Conservation (phyloP, 2,888 invertebrate genomes). For the Dromius quadrimaculatus region DNA sequence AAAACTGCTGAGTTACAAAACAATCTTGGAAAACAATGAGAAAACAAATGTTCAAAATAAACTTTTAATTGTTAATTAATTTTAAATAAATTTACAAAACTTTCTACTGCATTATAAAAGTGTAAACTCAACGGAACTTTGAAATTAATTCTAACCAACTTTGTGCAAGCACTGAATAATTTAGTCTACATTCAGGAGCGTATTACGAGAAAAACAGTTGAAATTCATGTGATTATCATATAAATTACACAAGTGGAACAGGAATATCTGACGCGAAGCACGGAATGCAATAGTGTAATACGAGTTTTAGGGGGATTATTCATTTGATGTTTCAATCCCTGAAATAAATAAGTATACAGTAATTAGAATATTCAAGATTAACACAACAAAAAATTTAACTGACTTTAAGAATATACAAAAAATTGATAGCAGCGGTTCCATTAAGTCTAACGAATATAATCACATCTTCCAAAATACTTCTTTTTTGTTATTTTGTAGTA, state of each 20-base stretch:
- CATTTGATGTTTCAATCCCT: too few species aligned
- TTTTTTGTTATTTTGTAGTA: too few species aligned
- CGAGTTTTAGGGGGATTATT: neutral
- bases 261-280: conserved; percentile 16
- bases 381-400: too few species aligned
- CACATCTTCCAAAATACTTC: too few species aligned
- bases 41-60: too few species aligned
- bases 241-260: conserved; percentile 13
- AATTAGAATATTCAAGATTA: too few species aligned
- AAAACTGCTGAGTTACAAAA: too few species aligned
- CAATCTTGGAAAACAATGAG: too few species aligned
- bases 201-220: conserved; percentile 10
- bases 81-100: conserved; percentile 25
- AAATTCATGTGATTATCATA: conserved; percentile 22
- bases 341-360: too few species aligned
- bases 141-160: conserved; percentile 26
- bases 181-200: conserved; percentile 9
- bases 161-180: conserved; percentile 21
- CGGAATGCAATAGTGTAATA: neutral
- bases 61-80: conserved; percentile 23
- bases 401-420: too few species aligned
- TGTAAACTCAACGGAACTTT: conserved; percentile 19
- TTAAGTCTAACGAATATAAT: too few species aligned
- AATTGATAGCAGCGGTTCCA: too few species aligned
- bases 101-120: conserved; percentile 24